These are phyloP conservation scores for Watsonalla binaria DNA, from an alignment of 2,888 invertebrate species.

Conservation along the genomic window DNA sequence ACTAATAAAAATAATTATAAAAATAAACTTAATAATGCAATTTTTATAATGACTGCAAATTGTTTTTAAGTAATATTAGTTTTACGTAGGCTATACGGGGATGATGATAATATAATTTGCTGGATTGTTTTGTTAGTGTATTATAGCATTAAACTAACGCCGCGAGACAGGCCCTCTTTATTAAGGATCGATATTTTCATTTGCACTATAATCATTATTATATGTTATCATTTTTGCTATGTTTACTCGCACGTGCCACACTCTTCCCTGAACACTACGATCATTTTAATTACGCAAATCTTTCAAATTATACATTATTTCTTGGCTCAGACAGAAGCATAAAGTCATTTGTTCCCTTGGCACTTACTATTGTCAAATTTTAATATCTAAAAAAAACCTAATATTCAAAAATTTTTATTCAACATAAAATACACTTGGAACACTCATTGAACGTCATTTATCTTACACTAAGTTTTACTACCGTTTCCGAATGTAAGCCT, in stretches of 20 bases:
- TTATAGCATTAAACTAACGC: slow-evolving; percentile 5
- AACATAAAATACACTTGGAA: too few species aligned
- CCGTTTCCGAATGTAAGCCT: too few species aligned
- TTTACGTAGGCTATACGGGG: slow-evolving; percentile 5
- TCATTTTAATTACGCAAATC: too few species aligned
- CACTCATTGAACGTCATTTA: too few species aligned
- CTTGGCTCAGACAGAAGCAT: too few species aligned
- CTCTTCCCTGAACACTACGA: too few species aligned
- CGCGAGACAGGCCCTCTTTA: slow-evolving; percentile 22
- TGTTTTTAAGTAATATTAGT: slow-evolving; percentile 3
- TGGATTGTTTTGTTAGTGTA: slow-evolving; percentile 15
- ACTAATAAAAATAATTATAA: slow-evolving; percentile 12
- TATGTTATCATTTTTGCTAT: background rate
- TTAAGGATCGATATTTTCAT: background rate
- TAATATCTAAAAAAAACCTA: too few species aligned
- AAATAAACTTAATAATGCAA: slow-evolving; percentile 15
- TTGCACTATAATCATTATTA: background rate
- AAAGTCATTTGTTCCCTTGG: too few species aligned
- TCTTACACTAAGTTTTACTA: too few species aligned
- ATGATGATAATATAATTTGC: slow-evolving; percentile 28
- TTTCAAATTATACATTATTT: too few species aligned
- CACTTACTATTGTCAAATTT: too few species aligned
- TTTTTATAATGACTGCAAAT: slow-evolving; percentile 8
- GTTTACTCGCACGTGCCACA: slow-evolving; percentile 14
- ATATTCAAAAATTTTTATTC: too few species aligned